Conservation (phyloP, 1,140 invertebrate genomes). For the Globodera ellingtonae region DNA sequence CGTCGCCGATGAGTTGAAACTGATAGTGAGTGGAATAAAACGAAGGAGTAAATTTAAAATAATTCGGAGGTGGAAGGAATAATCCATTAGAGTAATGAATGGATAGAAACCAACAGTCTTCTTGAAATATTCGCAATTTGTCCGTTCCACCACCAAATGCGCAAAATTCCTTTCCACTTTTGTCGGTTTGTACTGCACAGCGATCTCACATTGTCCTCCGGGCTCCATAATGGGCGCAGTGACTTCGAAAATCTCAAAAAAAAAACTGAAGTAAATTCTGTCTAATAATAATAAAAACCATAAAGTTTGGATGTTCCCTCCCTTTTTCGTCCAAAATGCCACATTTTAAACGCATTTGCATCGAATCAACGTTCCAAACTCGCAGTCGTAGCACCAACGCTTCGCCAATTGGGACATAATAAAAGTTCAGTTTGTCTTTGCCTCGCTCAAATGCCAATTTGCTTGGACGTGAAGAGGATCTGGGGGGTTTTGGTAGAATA, state of each 20-base stretch:
- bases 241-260: constrained; percentile 12
- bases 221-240: constrained; percentile 24
- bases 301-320: constrained; percentile 4
- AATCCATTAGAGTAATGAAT: background rate
- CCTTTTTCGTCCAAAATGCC: background rate
- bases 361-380: constrained; percentile 21
- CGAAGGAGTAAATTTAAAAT: background rate
- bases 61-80: background rate
- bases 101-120: constrained; percentile 4
- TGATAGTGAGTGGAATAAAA: background rate
- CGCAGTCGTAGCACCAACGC: constrained; percentile 7
- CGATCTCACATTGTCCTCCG: constrained; percentile 20
- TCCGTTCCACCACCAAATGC: constrained; percentile 20
- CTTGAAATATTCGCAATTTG: constrained; percentile 18
- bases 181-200: constrained; percentile 27
- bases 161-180: constrained; percentile 23
- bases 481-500: background rate
- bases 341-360: constrained; percentile 24
- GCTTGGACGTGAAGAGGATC: constrained; percentile 13
- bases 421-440: constrained; percentile 20
- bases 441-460: constrained; percentile 14
- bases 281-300: background rate
- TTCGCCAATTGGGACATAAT: constrained; percentile 19
- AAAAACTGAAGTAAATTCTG: background rate
- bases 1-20: constrained; percentile 20